Base-by-base conservation (phyloP, 2,113 vertebrate species). In the Eurypyga helias region DNA sequence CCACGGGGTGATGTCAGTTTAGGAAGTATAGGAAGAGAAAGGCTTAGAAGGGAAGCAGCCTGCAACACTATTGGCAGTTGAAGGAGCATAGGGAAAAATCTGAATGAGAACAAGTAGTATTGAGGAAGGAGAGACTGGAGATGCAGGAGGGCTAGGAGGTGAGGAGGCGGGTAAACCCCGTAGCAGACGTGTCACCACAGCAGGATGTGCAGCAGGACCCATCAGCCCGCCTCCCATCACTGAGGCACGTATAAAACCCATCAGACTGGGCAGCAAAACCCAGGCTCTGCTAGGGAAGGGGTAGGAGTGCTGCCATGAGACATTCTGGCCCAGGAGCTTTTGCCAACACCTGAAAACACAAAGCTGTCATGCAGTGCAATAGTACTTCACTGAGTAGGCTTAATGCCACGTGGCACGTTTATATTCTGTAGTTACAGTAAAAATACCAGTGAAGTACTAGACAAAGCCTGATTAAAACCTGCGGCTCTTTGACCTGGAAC, bases 371-470 rank as follows among this genome's bases (percentile, higher is more conserved):
- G 51, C 60, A 67, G 20, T 81, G 55, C 19, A 86, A 70, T 17
- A 70, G 31, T n/a, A 41, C 6, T 28, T 96, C 33, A 91, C 84
- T 87, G 73, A 73, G 73, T 62, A 92, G 95, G 91, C 89, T 89
- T 75, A 64, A 45, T 73, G 60, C 72, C 91, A 92, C 8, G 17
- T 69, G 62, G 66, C 24, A 5, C 55, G 64, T 76, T 87, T 82
- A 66, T 82, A 88, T 72, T 5, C 8, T 11, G 0, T 77, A 86
- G 88, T 95, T 96, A 54, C 77, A 92, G 76, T 81, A 79, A 93
- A 95, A 96, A 86, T 78, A 93, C 43, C 60, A 62, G 41, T 66
- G 76, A 94, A 92, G 92, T 55, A 51, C 60, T 75, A 87, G 64
- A 64, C 25, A 60, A 84, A 89, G 67, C 24, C 52, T 64, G 60